These are phyloP conservation scores for Passerina amoena DNA, from an alignment of 2,113 vertebrate species.

Conservation along the genomic window DNA sequence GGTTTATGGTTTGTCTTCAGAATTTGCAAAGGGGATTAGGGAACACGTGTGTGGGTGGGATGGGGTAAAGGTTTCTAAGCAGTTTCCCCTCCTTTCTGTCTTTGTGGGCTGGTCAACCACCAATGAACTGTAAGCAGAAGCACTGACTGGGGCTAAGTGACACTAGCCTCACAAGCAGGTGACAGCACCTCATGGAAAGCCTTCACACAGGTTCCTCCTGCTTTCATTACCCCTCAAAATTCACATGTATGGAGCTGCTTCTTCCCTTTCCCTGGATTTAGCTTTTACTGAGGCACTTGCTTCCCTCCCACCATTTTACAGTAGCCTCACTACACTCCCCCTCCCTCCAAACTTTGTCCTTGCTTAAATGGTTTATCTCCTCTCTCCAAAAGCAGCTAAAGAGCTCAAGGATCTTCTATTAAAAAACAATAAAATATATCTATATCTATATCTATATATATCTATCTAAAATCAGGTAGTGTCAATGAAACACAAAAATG, in stretches of 20 bases:
- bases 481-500: neutral
- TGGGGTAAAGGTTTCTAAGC: neutral
- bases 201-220: neutral
- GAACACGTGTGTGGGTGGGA: fast-evolving
- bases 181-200: neutral
- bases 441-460: too few relatives aligned
- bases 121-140: neutral
- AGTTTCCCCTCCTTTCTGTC: neutral
- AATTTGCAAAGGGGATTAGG: neutral
- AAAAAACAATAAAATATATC: neutral
- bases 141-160: neutral
- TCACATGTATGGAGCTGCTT: fast-evolving
- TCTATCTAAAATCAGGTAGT: neutral
- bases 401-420: neutral
- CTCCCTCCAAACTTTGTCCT: neutral
- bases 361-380: neutral
- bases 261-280: neutral
- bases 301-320: neutral
- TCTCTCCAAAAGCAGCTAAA: neutral
- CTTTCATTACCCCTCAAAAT: neutral
- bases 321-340: fast-evolving
- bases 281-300: neutral
- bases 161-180: neutral
- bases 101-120: neutral
- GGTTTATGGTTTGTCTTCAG: neutral